These are phyloP conservation scores for Cettia cetti DNA, from an alignment of 2,113 vertebrate genomes.

Conservation along the genomic window DNA sequence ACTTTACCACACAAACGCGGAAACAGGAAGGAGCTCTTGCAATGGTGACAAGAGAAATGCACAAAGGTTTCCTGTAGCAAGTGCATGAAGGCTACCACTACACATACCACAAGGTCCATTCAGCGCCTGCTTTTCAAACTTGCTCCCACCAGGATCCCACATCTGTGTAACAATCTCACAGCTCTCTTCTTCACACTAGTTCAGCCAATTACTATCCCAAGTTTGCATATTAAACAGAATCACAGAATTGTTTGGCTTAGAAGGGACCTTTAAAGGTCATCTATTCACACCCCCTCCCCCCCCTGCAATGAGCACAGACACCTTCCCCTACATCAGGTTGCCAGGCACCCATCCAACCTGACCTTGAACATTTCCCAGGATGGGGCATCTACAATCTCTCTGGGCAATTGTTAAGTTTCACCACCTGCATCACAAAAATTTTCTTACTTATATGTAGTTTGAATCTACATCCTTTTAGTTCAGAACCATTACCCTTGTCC, in stretches of 20 bases:
- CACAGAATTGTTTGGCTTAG: neutral
- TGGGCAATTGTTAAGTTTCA: neutral
- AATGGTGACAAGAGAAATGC: neutral
- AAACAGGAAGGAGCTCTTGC: neutral
- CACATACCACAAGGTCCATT: neutral
- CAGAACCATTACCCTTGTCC: neutral
- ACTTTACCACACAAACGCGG: neutral
- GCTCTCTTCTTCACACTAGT: neutral
- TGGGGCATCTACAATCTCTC: neutral
- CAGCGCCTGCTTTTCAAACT: neutral
- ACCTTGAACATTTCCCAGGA: neutral
- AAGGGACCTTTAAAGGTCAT: neutral
- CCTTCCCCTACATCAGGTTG: neutral
- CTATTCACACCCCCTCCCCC: rapidly evolving
- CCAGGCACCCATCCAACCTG: neutral
- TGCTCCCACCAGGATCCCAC: neutral
- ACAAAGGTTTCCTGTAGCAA: neutral
- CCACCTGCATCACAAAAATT: neutral
- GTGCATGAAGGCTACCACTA: neutral
- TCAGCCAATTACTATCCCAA: neutral
- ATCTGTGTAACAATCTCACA: neutral
- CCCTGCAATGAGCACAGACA: neutral
- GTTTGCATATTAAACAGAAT: neutral
- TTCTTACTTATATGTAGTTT: neutral
- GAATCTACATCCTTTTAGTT: neutral